Evolutionary conservation across 2,797 vertebrate species (phyloP), one percentile per base, ranked within the genome.

Genomic region (Malurus splendens): DNA sequence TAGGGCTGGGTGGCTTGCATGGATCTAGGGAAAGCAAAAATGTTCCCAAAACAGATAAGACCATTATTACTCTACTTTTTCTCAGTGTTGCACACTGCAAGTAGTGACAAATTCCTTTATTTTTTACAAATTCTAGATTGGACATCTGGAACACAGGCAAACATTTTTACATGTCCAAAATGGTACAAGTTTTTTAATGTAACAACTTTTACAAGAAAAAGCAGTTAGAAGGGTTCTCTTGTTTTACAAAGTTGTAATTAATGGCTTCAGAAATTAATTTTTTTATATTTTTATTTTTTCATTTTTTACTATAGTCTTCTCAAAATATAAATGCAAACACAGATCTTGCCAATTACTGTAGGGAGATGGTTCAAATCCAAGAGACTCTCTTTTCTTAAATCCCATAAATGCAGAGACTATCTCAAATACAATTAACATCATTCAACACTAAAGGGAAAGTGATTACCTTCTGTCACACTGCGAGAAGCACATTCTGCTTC

Each of bases 391-490:
- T 60, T 66, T 66, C 27, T 56, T 36, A 42, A 68, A 72, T n/a
- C 44, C 36, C 76, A 18, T 11, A 67, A 54, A 27, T 12, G 15
- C 5, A 56, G 0, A 75, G 23, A 64, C 24, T 30, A 42, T 27
- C 27, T 32, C 50, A 68, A 56, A 47, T 8, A 20, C n/a, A 74
- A 71, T 28, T 67, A 59, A 20, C 55, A 59, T 22, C 14, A 56
- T 32, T n/a, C 51, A 57, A n/a, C 42, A 38, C 18, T 19, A 45
- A 50, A 52, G 17, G 47, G 30, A 77, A 92, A 77, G 41, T 36
- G 48, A 74, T 82, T 95, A 99, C 98, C 98, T 90, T 95, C 89
- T 48, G 71, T 61, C 50, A 25, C 70, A 47, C 61, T 24, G 54
- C 6, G n/a, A 66, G 83, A 92, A 48, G 23, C 18, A 33, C 14